phyloP scores from a whole-genome alignment of 2,888 invertebrate species.

The Synergus umbraculus region DNA sequence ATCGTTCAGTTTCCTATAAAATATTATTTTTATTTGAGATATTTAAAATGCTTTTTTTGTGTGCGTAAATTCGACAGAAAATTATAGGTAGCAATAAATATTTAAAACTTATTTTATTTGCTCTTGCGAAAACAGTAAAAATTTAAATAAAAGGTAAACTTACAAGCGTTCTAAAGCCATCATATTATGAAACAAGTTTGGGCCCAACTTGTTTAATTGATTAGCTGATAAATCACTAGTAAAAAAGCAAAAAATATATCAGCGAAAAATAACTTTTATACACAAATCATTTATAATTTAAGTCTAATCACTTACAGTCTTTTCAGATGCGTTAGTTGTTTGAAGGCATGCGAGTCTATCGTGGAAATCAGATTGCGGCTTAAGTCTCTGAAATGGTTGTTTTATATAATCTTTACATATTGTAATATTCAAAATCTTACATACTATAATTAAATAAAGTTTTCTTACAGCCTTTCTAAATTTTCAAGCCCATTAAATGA shows the following conservation, averaged over 20 bases:
- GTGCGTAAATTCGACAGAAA: background rate
- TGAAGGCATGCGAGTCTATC: constrained; percentile 87
- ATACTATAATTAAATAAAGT: background rate
- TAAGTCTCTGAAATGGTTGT: constrained; percentile 82
- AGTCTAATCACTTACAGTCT: constrained; percentile 77
- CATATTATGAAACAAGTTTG: constrained; percentile 74
- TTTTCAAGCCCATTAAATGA: constrained; percentile 85
- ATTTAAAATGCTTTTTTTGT: background rate
- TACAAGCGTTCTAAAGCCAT: constrained; percentile 74
- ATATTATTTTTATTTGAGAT: constrained; percentile 43
- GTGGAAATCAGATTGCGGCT: constrained; percentile 87
- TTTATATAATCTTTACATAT: background rate
- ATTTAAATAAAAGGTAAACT: constrained; percentile 61
- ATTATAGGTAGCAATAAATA: background rate
- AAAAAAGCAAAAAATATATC: constrained; percentile 57
- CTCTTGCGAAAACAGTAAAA: constrained; percentile 48
- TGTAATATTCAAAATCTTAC: background rate
- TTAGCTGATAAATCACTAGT: constrained; percentile 74
- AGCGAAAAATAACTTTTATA: constrained; percentile 51
- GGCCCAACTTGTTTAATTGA: constrained; percentile 69
- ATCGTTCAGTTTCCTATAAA: constrained; percentile 81
- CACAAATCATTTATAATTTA: constrained; percentile 35
- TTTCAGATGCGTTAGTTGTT: constrained; percentile 85
- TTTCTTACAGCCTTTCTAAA: constrained; percentile 85
- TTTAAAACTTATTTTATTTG: background rate